These are phyloP conservation scores for Brenthis daphne DNA, from an alignment of 2,888 invertebrate species.

Conservation along the genomic window DNA sequence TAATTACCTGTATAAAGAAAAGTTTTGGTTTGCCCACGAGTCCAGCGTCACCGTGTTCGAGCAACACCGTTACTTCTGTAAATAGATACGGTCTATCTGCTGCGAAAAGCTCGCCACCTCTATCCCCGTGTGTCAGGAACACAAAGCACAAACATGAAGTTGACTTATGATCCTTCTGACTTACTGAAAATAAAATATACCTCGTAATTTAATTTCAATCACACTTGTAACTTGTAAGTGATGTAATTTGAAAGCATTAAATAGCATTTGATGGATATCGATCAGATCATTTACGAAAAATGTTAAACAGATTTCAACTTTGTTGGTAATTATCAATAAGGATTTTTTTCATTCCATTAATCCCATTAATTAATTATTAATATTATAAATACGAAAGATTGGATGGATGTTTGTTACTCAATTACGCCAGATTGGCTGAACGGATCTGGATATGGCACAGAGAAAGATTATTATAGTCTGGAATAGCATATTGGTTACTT, in stretches of 20 bases:
- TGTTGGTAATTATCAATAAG: neutral
- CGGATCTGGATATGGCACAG: too few relatives aligned
- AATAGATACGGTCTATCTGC: slow-evolving; percentile 56
- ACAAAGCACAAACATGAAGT: slow-evolving; percentile 62
- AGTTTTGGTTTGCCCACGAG: slow-evolving; percentile 61
- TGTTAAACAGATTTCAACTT: neutral
- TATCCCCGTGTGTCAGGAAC: slow-evolving; percentile 62
- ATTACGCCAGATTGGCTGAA: too few relatives aligned
- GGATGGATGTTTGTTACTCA: too few relatives aligned
- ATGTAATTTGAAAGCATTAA: too few relatives aligned
- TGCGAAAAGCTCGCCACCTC: slow-evolving; percentile 52
- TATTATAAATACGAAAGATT: too few relatives aligned
- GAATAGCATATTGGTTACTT: too few relatives aligned
- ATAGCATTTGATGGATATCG: too few relatives aligned
- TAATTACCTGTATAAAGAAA: slow-evolving; percentile 57
- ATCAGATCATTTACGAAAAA: too few relatives aligned
- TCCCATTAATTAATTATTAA: neutral
- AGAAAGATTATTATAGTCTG: too few relatives aligned
- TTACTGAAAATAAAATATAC: slow-evolving; percentile 49
- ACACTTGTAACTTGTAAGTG: too few relatives aligned
- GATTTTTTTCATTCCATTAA: neutral
- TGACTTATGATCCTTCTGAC: slow-evolving; percentile 50
- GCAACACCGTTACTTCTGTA: slow-evolving; percentile 48
- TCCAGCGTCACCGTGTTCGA: slow-evolving; percentile 48
- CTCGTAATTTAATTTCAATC: too few relatives aligned